phyloP scores from a whole-genome alignment of 2,113 vertebrate species.

The Gnathochromis pfefferi region DNA sequence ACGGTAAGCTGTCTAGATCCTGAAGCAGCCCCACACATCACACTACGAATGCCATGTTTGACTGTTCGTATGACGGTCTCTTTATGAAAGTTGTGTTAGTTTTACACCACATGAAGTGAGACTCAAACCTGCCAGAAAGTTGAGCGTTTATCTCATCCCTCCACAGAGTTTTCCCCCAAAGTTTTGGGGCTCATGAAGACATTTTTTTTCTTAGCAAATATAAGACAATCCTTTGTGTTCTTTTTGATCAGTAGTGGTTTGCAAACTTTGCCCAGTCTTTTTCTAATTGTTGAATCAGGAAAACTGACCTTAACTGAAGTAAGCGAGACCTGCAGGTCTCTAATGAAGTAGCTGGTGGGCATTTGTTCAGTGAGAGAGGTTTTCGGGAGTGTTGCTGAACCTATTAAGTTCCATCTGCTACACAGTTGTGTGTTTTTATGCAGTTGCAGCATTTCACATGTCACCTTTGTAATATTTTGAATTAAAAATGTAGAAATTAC shows the following conservation, averaged over 20 bases:
- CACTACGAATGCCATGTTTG: fast-evolving
- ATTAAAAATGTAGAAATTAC: background rate
- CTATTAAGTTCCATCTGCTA: background rate
- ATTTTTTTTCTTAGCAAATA: background rate
- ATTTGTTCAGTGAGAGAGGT: background rate
- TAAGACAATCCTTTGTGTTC: background rate
- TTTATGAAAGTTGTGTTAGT: background rate
- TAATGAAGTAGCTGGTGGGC: background rate
- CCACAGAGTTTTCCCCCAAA: background rate
- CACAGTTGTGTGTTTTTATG: fast-evolving
- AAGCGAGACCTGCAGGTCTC: background rate
- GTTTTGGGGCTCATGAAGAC: background rate
- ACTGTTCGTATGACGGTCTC: fast-evolving
- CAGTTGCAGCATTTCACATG: background rate
- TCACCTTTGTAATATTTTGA: background rate
- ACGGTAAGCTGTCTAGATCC: background rate
- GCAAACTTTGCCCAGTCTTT: background rate
- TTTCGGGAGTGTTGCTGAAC: background rate
- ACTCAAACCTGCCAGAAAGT: background rate
- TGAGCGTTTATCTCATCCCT: fast-evolving
- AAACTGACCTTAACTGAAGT: fast-evolving
- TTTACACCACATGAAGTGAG: background rate
- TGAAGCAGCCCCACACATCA: background rate
- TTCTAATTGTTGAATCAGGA: background rate
- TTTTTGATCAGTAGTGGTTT: background rate